phyloP scores from a whole-genome alignment of 2,888 invertebrate genomes.

The Erebia epiphron region DNA sequence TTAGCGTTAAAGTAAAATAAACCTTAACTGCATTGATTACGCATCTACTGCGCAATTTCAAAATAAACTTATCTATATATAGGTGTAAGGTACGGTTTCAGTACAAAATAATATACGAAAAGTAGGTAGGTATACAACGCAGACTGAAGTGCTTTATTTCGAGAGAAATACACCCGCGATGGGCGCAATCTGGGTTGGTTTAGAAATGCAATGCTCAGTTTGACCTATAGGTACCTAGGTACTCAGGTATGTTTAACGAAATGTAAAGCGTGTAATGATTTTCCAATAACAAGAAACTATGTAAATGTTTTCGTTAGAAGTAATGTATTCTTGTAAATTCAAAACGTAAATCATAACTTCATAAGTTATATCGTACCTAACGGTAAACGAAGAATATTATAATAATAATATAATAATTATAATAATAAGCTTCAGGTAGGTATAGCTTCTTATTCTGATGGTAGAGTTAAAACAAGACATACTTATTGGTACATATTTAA shows the following conservation, averaged over 20 bases:
- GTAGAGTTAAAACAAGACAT: too few species aligned
- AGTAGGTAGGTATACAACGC: slow-evolving; percentile 3
- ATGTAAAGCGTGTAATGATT: background rate
- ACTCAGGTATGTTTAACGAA: too few species aligned
- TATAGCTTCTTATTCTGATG: too few species aligned
- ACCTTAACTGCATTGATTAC: background rate
- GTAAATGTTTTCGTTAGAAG: slow-evolving; percentile 9
- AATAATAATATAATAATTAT: too few species aligned
- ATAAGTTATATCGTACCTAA: too few species aligned
- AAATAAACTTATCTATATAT: background rate
- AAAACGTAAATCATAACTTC: background rate
- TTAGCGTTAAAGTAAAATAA: background rate
- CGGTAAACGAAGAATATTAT: too few species aligned
- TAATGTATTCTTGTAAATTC: background rate
- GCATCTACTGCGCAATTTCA: background rate
- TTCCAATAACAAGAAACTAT: slow-evolving; percentile 20
- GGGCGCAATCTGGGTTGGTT: slow-evolving; percentile 20
- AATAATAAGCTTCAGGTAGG: too few species aligned
- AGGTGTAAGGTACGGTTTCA: background rate
- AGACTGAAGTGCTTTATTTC: slow-evolving; percentile 28
- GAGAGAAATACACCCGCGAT: slow-evolving; percentile 22
- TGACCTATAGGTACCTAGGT: background rate
- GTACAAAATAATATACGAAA: background rate
- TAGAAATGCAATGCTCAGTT: slow-evolving; percentile 12
- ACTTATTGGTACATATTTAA: too few species aligned